Base-by-base conservation (phyloP, 2,113 vertebrate species). In the Athene cunicularia region DNA sequence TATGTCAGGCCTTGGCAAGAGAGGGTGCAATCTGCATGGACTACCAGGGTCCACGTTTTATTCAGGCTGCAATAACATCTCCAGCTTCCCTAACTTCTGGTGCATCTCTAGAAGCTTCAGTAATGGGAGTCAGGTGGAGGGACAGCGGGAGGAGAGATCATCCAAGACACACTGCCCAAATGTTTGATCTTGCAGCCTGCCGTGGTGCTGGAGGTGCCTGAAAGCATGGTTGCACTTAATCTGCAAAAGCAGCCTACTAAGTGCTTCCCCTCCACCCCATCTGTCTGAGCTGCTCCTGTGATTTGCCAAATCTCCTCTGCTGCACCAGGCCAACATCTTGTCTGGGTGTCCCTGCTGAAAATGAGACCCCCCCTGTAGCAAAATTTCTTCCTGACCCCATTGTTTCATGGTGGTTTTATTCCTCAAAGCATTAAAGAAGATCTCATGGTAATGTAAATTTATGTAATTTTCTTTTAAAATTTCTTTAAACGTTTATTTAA, bases 281-380 rank as follows among this genome's bases (percentile, higher is more conserved):
- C 60, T 33, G 11, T 18, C 37, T 32, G 49, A 91, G 71, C 55
- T 70, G 59, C 24, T 82, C 27, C 58, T 32, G 33, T 16, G 27
- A 74, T 82, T 58, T 53, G 52, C 47, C 73, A 85, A 11, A 62
- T 88, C 39, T 8, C 11, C 22, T 64, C 41, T 80, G 50, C 47
- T 76, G 14, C 0, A 0, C 55, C 52, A 53, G 50, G n/a, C 18
- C 33, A 58, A 7, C 24, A 9, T 13, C 0, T 2, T 52, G 55
- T 24, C 39, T 43, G 59, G 15, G 37, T 50, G n/a, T 55, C 28
- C 43, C 28, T 56, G 35, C 21, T 73, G 75, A 39, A 70, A 73
- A 73, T 17, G 12, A 58, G 32, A 50, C 52, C 60, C 19, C 19
- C 37, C 7, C 6, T 50, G 22, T 32, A 16, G 39, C 13, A 39